Evolutionary conservation across 2,797 vertebrate genomes (phyloP).

Genomic region (Phalloptychus januarius): DNA sequence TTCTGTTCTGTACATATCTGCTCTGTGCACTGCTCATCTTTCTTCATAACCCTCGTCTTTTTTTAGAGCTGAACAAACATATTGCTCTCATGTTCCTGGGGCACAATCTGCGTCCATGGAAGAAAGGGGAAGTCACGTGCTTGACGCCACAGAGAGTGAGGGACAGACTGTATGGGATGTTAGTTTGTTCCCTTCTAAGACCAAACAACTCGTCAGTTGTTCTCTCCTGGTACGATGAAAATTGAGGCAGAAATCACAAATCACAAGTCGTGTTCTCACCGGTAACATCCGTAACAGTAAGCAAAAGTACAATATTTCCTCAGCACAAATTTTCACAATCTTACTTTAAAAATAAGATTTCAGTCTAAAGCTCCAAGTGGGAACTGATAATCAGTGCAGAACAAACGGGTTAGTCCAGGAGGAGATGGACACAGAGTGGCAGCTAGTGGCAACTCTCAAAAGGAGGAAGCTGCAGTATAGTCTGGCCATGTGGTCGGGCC

Average conservation of each 20-base stretch:
- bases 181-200: background rate
- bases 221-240: background rate
- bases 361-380: background rate
- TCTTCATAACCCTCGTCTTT: background rate
- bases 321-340: background rate
- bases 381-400: too few species aligned
- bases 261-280: background rate
- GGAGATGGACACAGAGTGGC: too few species aligned
- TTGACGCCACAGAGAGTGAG: background rate
- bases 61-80: conserved; percentile 2
- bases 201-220: background rate
- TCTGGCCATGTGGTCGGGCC: too few species aligned
- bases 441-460: too few species aligned
- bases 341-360: background rate
- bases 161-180: background rate
- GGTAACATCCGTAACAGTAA: background rate
- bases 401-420: too few species aligned
- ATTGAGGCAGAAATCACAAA: background rate
- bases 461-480: too few species aligned
- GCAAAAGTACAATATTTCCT: background rate
- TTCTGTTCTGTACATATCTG: background rate
- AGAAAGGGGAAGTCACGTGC: background rate
- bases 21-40: background rate
- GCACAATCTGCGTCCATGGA: background rate
- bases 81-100: background rate